phyloP scores from a whole-genome alignment of 2,888 invertebrate species.

The Cheilosia variabilis region DNA sequence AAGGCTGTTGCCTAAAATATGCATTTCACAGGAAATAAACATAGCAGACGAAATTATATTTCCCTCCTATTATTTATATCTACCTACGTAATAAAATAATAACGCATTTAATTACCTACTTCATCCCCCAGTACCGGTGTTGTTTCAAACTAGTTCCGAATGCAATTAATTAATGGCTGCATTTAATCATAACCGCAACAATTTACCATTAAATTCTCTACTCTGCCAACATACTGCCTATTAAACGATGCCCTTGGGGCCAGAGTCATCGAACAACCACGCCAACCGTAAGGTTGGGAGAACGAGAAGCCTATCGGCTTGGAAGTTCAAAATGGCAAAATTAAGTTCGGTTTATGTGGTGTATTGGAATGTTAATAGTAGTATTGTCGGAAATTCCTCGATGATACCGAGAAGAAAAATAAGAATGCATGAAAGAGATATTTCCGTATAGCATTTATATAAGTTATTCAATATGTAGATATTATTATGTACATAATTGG shows the following conservation, averaged over 20 bases:
- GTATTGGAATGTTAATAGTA: too few relatives aligned
- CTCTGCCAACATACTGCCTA: neutral
- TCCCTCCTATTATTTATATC: too few relatives aligned
- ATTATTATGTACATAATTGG: slow-evolving; percentile 22
- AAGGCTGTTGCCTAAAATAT: too few relatives aligned
- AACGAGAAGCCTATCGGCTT: too few relatives aligned
- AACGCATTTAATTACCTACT: slow-evolving; percentile 6
- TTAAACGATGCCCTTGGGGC: neutral
- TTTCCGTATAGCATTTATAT: slow-evolving; percentile 26
- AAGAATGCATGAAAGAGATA: neutral
- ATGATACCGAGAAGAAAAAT: too few relatives aligned
- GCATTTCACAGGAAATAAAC: too few relatives aligned
- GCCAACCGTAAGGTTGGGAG: too few relatives aligned
- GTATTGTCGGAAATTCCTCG: too few relatives aligned
- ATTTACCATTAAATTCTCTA: slow-evolving; percentile 16
- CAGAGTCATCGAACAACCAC: neutral
- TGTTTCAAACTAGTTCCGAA: slow-evolving; percentile 2
- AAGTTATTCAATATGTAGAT: slow-evolving; percentile 12
- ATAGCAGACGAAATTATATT: too few relatives aligned
- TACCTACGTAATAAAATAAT: too few relatives aligned
- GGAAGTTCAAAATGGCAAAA: too few relatives aligned
- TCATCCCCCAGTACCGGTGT: neutral
- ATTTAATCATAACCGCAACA: slow-evolving; percentile 24
- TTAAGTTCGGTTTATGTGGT: too few relatives aligned
- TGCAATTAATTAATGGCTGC: slow-evolving; percentile 22